Percentiles rank a stretch among this genome's conserved stretches.
Evolutionary conservation across 2,888 invertebrate species (phyloP).

Genomic region (Epinotia brunnichana): DNA sequence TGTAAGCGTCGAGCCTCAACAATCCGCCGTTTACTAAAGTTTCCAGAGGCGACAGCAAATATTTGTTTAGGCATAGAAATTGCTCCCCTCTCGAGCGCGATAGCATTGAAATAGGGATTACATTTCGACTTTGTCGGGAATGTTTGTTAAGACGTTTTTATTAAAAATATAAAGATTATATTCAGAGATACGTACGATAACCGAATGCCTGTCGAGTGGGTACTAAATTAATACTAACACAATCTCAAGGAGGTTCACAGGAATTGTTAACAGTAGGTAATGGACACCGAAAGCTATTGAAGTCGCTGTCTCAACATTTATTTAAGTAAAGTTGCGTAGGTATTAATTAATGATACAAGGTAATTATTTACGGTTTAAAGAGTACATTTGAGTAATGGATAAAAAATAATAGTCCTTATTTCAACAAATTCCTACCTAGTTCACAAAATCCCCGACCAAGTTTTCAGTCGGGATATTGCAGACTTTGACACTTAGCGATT

Average conservation of each 20-base stretch:
- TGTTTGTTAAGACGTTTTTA: slow-evolving; percentile 29
- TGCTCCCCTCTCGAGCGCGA: slow-evolving; percentile 58
- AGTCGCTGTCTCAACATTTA: background rate
- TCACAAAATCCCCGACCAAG: too few relatives aligned
- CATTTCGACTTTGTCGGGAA: slow-evolving; percentile 54
- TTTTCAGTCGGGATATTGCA: too few relatives aligned
- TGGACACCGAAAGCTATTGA: background rate
- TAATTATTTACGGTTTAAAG: too few relatives aligned
- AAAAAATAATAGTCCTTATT: too few relatives aligned
- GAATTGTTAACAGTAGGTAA: too few relatives aligned
- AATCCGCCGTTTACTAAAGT: slow-evolving; percentile 36
- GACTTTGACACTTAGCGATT: background rate
- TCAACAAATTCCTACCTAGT: too few relatives aligned
- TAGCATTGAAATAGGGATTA: slow-evolving; percentile 59
- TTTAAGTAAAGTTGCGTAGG: background rate
- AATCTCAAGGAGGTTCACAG: background rate
- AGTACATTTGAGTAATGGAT: too few relatives aligned
- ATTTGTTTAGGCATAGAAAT: slow-evolving; percentile 64
- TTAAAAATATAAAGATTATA: slow-evolving; percentile 39
- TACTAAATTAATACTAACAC: background rate
- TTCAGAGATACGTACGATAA: background rate
- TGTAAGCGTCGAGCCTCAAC: slow-evolving; percentile 34
- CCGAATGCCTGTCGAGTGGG: background rate
- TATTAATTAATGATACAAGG: background rate
- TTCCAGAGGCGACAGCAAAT: slow-evolving; percentile 59